phyloP scores from a whole-genome alignment of 1,140 invertebrate species.

The Wiebesia pumilae region DNA sequence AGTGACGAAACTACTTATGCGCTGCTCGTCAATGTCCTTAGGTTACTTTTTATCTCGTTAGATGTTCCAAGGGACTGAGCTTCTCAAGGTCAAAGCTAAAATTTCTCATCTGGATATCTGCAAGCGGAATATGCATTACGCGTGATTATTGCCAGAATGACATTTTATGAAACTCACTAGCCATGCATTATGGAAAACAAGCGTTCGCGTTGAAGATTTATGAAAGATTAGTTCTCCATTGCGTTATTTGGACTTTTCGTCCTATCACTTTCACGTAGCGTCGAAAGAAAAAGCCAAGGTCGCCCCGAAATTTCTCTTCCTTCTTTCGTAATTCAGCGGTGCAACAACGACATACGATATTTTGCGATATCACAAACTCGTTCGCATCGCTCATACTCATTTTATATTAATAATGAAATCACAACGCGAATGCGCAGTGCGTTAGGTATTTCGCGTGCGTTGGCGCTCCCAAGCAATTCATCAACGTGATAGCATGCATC shows the following conservation, averaged over 20 bases:
- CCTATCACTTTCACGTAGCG: neutral
- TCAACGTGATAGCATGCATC: constrained; percentile 57
- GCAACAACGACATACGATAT: neutral
- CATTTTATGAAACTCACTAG: too few species aligned
- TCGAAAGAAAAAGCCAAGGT: neutral
- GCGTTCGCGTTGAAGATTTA: too few species aligned
- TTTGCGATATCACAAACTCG: neutral
- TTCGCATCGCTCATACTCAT: neutral
- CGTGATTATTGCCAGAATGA: too few species aligned
- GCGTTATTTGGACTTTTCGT: neutral
- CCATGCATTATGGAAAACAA: too few species aligned
- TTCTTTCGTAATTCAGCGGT: constrained; percentile 4
- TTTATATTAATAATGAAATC: constrained; percentile 27
- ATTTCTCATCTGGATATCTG: too few species aligned
- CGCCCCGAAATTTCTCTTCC: neutral
- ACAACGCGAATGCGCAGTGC: neutral
- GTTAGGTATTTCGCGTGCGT: constrained; percentile 52
- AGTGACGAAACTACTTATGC: too few species aligned
- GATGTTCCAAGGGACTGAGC: too few species aligned
- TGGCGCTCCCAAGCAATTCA: constrained; percentile 55
- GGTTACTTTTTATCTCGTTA: too few species aligned
- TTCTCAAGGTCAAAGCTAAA: too few species aligned
- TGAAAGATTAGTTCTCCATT: too few species aligned
- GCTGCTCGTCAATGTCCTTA: too few species aligned
- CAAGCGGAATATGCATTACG: too few species aligned